Percentiles rank a stretch among this genome's conserved stretches.
These are phyloP conservation scores for Parauchenoglanis ngamensis DNA, from an alignment of 2,797 vertebrate genomes.

Conservation along the genomic window DNA sequence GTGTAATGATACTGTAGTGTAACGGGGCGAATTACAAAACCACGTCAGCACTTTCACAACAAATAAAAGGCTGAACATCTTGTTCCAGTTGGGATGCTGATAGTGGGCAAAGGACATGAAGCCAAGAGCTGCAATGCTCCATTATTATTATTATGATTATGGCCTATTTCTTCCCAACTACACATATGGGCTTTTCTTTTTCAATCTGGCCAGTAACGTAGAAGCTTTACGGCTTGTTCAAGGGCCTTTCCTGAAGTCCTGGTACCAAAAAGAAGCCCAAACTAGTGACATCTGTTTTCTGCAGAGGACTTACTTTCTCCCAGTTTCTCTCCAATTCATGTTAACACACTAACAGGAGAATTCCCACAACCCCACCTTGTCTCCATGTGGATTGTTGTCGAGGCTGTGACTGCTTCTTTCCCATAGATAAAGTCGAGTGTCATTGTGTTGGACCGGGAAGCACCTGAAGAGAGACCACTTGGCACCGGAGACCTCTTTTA, in stretches of 20 bases:
- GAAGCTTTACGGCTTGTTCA: neutral
- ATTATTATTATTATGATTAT: conserved; percentile 4
- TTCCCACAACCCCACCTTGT: neutral
- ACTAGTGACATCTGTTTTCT: neutral
- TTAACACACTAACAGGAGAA: neutral
- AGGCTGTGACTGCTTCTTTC: neutral
- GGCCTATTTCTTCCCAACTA: neutral
- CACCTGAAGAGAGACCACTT: conserved; percentile 36
- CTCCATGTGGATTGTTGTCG: neutral
- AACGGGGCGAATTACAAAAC: conserved; percentile 30
- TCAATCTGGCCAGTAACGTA: neutral
- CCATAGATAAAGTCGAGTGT: conserved; percentile 3
- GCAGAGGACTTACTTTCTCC: neutral
- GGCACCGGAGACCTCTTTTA: conserved; percentile 25
- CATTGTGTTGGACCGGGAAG: conserved; percentile 26
- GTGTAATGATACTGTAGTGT: conserved; percentile 37
- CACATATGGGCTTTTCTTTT: conserved; percentile 16
- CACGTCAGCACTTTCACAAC: conserved; percentile 27
- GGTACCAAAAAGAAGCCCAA: neutral
- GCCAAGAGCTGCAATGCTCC: neutral
- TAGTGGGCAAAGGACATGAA: neutral
- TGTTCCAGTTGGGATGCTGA: conserved; percentile 21
- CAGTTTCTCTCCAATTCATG: neutral
- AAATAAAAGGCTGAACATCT: conserved; percentile 9
- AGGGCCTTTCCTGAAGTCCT: neutral